Percentiles rank a stretch among this genome's conserved stretches.
These are phyloP conservation scores for Hemiscyllium ocellatum DNA, from an alignment of 2,113 vertebrate genomes.

Conservation along the genomic window DNA sequence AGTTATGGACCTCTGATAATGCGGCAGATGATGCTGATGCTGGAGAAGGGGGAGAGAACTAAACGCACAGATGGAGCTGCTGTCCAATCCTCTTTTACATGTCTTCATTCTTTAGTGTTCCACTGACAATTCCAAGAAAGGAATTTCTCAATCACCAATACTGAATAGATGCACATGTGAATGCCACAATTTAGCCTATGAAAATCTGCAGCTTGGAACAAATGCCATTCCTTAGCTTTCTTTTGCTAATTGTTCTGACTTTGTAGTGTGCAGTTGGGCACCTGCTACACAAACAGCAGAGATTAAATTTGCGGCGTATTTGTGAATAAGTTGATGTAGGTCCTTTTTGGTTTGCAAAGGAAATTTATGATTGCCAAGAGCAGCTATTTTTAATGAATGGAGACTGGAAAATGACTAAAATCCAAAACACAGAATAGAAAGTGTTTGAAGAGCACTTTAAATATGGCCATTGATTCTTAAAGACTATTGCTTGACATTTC, in stretches of 20 bases:
- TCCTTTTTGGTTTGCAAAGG: constrained; percentile 37
- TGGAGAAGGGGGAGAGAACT: constrained; percentile 36
- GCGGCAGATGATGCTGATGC: constrained; percentile 26
- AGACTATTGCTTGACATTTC: background rate
- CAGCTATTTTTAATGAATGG: constrained; percentile 35
- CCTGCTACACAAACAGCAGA: constrained; percentile 37
- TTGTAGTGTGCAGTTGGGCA: constrained; percentile 31
- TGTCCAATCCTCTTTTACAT: constrained; percentile 35
- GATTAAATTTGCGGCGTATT: constrained; percentile 34
- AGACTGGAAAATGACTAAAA: constrained; percentile 1
- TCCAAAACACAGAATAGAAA: constrained; percentile 20
- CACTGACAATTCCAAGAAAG: constrained; percentile 34
- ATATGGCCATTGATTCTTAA: constrained; percentile 10
- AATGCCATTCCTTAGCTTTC: constrained; percentile 38
- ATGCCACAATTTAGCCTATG: constrained; percentile 37
- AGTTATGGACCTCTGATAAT: constrained; percentile 36
- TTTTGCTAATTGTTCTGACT: constrained; percentile 38
- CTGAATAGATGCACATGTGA: constrained; percentile 38
- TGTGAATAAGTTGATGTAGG: constrained; percentile 37
- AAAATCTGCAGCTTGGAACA: constrained; percentile 36
- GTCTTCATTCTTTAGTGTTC: constrained; percentile 38
- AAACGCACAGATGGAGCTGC: constrained; percentile 19
- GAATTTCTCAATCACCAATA: constrained; percentile 38
- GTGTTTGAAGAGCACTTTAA: constrained; percentile 27
- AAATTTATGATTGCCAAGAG: constrained; percentile 33